Evolutionary conservation across 2,888 invertebrate species (phyloP), one percentile per base, ranked within the genome.

Genomic region (Taphrorychus bicolor): DNA sequence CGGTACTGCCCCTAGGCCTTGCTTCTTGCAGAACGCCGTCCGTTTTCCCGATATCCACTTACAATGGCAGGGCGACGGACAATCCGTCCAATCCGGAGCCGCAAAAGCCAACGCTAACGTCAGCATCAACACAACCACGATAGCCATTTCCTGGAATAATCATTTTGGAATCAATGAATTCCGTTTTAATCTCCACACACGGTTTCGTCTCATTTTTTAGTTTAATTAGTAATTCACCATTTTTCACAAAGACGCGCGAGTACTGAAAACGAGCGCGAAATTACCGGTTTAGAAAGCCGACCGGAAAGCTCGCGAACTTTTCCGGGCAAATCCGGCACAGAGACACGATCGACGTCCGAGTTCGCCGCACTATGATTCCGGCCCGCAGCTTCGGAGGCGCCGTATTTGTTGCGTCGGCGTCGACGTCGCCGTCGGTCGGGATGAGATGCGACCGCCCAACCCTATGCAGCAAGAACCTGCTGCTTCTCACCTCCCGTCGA

Each of bases 31-130:
- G 67, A 92, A 87, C 62, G 94, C 95, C 48, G 93, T 93, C 82
- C 93, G 94, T 83, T 95, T 95, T 70, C 95, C 95, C 70, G 91
- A 92, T 48, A 92, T 91, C 95, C 95, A 96, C 84, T 94, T 95
- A 86, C 95, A 95, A 77, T 89, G 89, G 82, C 95, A 95, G 76
- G 91, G 89, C 73, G 89, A 87, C 76, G 94, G 92, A 83, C 94
- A 95, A 82, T 93, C 93, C 59, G 93, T 92, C 94, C 94, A 94
- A 83, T 94, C 94, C 69, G 89, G 59, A 40, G 87, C 86, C 70
- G 86, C 85, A 69, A 85, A 82, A 74, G 85, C 86, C 77, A 81
- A 72, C 70, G 81, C 80, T 77, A 78, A 78, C 73, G 79, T 75
- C 75, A 82, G 76, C 76, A 80, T 74, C 75, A 82, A 73, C 74